phyloP scores from a whole-genome alignment of 1,140 invertebrate genomes.

The Aethina tumida region DNA sequence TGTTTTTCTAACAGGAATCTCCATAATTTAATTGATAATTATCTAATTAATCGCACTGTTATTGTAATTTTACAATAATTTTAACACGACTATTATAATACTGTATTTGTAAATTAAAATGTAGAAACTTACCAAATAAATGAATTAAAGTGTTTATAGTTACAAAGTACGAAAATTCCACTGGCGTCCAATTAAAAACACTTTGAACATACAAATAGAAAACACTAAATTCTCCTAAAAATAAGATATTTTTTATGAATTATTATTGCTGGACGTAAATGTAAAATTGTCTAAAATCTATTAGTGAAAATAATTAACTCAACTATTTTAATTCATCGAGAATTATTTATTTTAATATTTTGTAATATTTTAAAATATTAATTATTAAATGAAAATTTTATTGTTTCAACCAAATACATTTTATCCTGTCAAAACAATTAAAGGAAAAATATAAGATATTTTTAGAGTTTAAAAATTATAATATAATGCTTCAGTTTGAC shows the following conservation, averaged over 20 bases:
- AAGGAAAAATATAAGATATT: too few relatives aligned
- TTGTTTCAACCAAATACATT: too few relatives aligned
- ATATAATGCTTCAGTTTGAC: too few relatives aligned
- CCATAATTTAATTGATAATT: not conserved
- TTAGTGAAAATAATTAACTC: too few relatives aligned
- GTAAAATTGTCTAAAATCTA: too few relatives aligned
- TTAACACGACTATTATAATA: not conserved
- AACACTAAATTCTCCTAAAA: slow-evolving; percentile 23
- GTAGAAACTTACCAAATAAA: slow-evolving; percentile 29
- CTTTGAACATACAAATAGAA: slow-evolving; percentile 22
- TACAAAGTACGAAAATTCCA: slow-evolving; percentile 24
- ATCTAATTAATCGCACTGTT: not conserved
- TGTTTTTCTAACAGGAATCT: not conserved
- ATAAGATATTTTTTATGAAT: slow-evolving; percentile 2
- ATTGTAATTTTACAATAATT: not conserved
- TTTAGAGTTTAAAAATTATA: too few relatives aligned
- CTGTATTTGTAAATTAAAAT: not conserved
- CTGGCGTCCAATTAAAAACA: slow-evolving; percentile 22
- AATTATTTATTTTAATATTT: too few relatives aligned
- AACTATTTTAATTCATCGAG: too few relatives aligned
- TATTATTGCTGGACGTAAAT: too few relatives aligned
- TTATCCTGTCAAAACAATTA: too few relatives aligned
- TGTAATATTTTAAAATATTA: too few relatives aligned
- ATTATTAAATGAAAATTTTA: too few relatives aligned
- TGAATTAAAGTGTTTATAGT: slow-evolving; percentile 26